These are phyloP conservation scores for Pseudopodoces humilis DNA, from an alignment of 2,113 vertebrate genomes.

Conservation along the genomic window DNA sequence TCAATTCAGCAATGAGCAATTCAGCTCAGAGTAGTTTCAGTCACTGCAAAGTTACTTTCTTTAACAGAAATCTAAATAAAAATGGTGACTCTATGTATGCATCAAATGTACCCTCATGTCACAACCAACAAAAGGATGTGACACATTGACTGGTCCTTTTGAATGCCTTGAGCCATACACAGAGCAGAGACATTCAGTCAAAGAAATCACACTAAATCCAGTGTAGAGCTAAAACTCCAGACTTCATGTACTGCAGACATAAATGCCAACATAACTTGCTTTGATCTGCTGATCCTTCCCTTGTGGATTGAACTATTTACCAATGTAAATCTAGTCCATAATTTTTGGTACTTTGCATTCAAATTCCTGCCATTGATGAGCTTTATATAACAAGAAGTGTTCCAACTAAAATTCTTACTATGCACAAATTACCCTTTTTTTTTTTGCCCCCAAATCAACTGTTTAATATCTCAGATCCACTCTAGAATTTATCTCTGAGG, in stretches of 20 bases:
- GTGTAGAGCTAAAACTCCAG: neutral
- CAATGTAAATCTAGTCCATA: neutral
- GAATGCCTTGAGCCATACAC: neutral
- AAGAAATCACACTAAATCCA: neutral
- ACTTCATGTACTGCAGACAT: neutral
- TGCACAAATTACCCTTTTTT: neutral
- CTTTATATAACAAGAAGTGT: neutral
- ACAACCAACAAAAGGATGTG: accelerated
- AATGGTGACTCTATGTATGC: neutral
- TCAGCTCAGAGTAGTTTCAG: neutral
- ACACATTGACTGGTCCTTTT: neutral
- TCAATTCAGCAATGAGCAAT: neutral
- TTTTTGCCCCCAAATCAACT: neutral
- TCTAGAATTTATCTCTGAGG: neutral
- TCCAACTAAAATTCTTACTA: neutral
- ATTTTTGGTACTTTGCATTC: neutral
- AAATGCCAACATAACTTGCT: neutral
- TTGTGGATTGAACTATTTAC: neutral
- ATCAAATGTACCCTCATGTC: neutral
- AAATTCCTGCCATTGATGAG: neutral
- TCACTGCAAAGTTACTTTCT: neutral
- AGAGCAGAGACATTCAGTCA: neutral
- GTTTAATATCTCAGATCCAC: neutral
- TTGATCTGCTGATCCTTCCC: neutral
- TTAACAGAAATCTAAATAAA: neutral